Evolutionary conservation across 2,113 vertebrate species (phyloP).

Genomic region (Rhinoderma darwinii): DNA sequence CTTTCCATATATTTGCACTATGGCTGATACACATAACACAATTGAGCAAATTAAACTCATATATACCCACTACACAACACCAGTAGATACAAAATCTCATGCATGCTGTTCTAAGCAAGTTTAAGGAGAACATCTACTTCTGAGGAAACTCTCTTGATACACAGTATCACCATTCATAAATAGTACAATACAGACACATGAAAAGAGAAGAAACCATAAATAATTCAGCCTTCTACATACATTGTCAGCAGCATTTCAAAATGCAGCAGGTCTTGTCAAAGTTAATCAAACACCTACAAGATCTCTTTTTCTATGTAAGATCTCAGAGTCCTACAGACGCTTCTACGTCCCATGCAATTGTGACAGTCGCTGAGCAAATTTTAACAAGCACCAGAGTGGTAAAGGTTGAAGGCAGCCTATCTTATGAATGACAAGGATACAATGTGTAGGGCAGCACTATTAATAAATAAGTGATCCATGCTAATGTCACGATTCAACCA

Average conservation of each 20-base stretch:
- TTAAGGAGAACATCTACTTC: not conserved
- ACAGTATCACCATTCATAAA: constrained; percentile 36
- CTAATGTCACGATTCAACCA: not conserved
- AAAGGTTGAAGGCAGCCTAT: not conserved
- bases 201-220: constrained; percentile 28
- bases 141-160: not conserved
- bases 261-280: constrained; percentile 30
- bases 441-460: not conserved
- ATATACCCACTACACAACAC: not conserved
- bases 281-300: constrained; percentile 52
- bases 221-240: constrained; percentile 44
- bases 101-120: not conserved
- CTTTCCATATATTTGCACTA: not conserved
- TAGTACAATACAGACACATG: constrained; percentile 22
- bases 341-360: not conserved
- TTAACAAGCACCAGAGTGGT: constrained; percentile 16
- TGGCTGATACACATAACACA: not conserved
- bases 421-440: not conserved
- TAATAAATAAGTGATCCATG: not conserved
- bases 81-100: not conserved
- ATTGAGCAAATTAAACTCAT: not conserved
- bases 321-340: constrained; percentile 31
- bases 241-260: constrained; percentile 37
- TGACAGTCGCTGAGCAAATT: constrained; percentile 27
- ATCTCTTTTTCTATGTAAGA: constrained; percentile 32